Percentiles rank a stretch among this genome's conserved stretches.
Conservation (phyloP, 2,113 vertebrate genomes). For the Myxocyprinus asiaticus region DNA sequence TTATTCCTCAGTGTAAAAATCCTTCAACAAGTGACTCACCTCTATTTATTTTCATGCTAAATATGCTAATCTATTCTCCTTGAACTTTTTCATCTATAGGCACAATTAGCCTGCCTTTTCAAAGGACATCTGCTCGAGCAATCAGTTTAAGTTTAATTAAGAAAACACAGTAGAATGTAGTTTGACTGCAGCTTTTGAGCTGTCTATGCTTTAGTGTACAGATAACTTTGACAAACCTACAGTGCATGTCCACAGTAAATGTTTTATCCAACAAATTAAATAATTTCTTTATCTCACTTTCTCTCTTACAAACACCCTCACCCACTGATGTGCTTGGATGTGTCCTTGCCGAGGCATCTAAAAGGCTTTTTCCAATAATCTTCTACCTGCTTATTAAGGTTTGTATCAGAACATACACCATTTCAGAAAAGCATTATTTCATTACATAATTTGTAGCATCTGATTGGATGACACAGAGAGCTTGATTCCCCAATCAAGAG, state of each 20-base stretch:
- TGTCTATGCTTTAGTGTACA: not conserved
- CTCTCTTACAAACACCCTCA: not conserved
- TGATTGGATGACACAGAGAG: not conserved
- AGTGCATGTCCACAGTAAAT: too few species aligned
- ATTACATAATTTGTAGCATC: too few species aligned
- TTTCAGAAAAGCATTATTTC: not conserved
- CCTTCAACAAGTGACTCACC: conserved; percentile 40
- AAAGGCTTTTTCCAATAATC: not conserved
- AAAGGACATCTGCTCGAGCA: conserved; percentile 12
- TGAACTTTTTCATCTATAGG: conserved; percentile 10
- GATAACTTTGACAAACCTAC: not conserved
- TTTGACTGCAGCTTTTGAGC: not conserved
- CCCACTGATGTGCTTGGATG: not conserved
- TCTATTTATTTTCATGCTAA: conserved; percentile 19
- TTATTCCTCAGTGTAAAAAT: not conserved
- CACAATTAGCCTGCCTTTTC: conserved; percentile 9
- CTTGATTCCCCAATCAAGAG: not conserved
- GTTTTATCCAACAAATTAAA: not conserved
- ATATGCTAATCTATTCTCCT: conserved; percentile 31
- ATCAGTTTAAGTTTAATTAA: conserved; percentile 8
- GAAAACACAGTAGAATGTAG: not conserved
- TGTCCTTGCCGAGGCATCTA: not conserved
- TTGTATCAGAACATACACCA: not conserved
- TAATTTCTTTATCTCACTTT: not conserved
- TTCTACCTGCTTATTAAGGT: conserved; percentile 4